Percentiles rank a stretch among this genome's conserved stretches.
Evolutionary conservation across 2,797 vertebrate genomes (phyloP).

Genomic region (Ptychadena robeensis): DNA sequence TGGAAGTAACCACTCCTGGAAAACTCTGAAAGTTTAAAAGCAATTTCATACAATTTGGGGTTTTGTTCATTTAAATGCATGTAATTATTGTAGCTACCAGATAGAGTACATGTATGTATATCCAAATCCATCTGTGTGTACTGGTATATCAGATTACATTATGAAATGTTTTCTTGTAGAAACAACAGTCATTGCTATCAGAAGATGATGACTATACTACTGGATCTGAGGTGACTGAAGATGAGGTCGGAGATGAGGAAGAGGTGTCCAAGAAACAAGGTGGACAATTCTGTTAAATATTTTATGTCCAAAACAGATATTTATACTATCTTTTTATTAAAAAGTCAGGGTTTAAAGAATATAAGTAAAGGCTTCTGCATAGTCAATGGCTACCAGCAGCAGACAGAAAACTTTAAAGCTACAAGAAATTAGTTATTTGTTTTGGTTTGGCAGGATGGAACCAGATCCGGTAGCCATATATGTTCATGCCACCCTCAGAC

Average conservation of each 20-base stretch:
- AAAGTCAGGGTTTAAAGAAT: too few species aligned
- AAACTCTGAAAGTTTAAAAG: too few species aligned
- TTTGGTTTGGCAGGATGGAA: neutral
- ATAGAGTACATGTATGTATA: too few species aligned
- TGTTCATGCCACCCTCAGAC: too few species aligned
- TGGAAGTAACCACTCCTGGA: too few species aligned
- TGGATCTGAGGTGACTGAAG: slow-evolving; percentile 96
- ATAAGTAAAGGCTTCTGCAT: too few species aligned
- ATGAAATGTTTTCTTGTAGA: slow-evolving; percentile 72
- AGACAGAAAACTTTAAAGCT: neutral
- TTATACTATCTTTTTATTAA: too few species aligned
- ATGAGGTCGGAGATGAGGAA: slow-evolving; percentile 97
- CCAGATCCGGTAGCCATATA: too few species aligned
- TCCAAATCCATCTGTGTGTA: neutral
- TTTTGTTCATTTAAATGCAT: too few species aligned
- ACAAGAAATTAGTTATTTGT: neutral
- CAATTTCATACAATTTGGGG: too few species aligned
- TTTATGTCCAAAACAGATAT: too few species aligned
- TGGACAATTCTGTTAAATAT: slow-evolving; percentile 57
- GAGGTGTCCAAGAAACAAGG: slow-evolving; percentile 93
- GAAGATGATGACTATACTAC: slow-evolving; percentile 98
- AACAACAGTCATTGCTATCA: slow-evolving; percentile 89
- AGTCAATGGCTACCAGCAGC: neutral
- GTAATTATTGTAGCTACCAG: too few species aligned
- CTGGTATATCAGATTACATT: neutral